Evolutionary conservation across 1,140 invertebrate genomes (phyloP).

Genomic region (Ephestia elutella): DNA sequence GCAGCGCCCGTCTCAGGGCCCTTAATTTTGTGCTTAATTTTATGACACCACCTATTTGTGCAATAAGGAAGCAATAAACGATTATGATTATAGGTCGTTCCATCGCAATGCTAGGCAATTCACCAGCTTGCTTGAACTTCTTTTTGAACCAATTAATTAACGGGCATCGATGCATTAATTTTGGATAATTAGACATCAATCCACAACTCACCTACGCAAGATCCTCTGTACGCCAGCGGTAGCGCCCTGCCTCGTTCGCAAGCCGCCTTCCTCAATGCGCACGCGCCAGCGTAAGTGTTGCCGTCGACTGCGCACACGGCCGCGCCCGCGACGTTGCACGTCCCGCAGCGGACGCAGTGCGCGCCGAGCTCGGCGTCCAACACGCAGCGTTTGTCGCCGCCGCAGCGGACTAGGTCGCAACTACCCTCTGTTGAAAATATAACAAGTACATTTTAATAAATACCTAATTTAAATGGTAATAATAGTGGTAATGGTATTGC

Average conservation of each 20-base stretch:
- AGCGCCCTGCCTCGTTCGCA: conserved; percentile 88
- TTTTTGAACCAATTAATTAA: too few relatives aligned
- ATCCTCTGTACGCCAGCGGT: conserved; percentile 89
- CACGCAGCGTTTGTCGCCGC: conserved; percentile 86
- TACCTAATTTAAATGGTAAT: too few relatives aligned
- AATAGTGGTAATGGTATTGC: too few relatives aligned
- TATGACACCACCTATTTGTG: too few relatives aligned
- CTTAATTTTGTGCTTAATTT: too few relatives aligned
- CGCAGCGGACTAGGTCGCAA: conserved; percentile 86
- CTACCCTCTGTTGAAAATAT: conserved; percentile 75
- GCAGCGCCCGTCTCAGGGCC: too few relatives aligned
- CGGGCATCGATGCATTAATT: too few relatives aligned
- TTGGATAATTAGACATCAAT: background rate
- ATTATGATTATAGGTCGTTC: too few relatives aligned
- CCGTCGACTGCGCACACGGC: conserved; percentile 91
- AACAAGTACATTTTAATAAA: background rate
- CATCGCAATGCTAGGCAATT: too few relatives aligned
- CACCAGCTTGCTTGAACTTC: too few relatives aligned
- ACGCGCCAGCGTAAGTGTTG: conserved; percentile 88
- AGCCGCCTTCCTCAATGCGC: conserved; percentile 87
- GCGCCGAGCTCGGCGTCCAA: conserved; percentile 89
- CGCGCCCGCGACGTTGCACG: conserved; percentile 77
- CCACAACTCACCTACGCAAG: conserved; percentile 75
- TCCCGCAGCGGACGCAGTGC: conserved; percentile 87
- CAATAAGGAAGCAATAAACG: too few relatives aligned